A percentile compares a stretch with the other conserved stretches of the same genome.
phyloP scores from a whole-genome alignment of 2,113 vertebrate genomes.

The Entomyzon cyanotis region DNA sequence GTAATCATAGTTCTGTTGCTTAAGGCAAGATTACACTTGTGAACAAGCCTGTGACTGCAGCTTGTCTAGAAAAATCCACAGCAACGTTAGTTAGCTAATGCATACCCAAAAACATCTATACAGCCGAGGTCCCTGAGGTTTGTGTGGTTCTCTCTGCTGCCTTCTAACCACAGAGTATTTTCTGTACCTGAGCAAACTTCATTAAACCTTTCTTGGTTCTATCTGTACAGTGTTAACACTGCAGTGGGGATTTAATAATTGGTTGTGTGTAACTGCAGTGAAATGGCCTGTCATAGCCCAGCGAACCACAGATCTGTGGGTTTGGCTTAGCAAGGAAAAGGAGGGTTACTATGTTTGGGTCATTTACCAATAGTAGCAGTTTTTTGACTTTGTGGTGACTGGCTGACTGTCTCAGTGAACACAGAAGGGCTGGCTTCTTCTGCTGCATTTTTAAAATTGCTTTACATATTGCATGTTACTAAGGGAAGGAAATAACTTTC shows the following conservation, averaged over 20 bases:
- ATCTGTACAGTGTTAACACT: not conserved
- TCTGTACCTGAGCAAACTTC: slow-evolving; percentile 1
- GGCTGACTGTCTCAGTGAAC: fast-evolving
- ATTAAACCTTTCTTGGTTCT: not conserved
- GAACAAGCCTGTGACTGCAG: not conserved
- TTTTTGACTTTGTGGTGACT: not conserved
- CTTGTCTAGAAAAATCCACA: not conserved
- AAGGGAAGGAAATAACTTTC: not conserved
- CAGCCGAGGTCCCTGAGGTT: not conserved
- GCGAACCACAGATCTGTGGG: not conserved
- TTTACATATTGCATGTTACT: not conserved
- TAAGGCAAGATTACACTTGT: not conserved
- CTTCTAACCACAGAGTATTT: not conserved
- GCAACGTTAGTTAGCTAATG: not conserved
- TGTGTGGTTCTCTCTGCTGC: not conserved
- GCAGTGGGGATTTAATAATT: not conserved
- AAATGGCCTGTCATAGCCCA: not conserved
- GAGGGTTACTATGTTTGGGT: not conserved
- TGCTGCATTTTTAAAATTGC: not conserved
- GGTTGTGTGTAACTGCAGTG: not conserved
- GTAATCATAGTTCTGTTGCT: not conserved
- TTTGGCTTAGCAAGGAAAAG: not conserved
- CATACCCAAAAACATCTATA: fast-evolving
- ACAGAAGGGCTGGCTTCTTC: not conserved
- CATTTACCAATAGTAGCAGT: not conserved